Conservation (phyloP, 2,888 invertebrate species). For the Oligia strigilis region DNA sequence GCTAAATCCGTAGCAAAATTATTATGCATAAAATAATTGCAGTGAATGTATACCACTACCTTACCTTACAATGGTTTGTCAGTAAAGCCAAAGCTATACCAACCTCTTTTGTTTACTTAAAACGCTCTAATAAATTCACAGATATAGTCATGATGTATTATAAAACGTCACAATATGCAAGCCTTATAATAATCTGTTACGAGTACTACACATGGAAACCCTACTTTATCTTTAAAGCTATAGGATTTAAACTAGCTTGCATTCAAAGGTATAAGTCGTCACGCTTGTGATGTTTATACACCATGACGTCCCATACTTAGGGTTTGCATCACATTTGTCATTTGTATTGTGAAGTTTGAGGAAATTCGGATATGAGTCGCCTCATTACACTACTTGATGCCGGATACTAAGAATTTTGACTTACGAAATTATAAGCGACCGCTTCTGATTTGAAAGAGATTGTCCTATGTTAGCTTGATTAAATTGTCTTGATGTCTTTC, state of each 20-base stretch:
- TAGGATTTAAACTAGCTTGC: conserved; percentile 35
- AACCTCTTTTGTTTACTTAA: conserved; percentile 24
- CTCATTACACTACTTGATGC: conserved; percentile 59
- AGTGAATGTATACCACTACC: background rate
- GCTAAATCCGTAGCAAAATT: background rate
- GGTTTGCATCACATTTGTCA: conserved; percentile 61
- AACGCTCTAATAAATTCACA: conserved; percentile 44
- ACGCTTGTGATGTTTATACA: conserved; percentile 70
- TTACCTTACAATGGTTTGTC: background rate
- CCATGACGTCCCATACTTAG: conserved; percentile 72
- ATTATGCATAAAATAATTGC: background rate
- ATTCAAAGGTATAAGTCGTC: conserved; percentile 47
- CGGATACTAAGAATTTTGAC: conserved; percentile 31
- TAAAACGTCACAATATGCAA: conserved; percentile 46
- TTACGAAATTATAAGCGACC: conserved; percentile 44
- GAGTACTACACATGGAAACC: background rate
- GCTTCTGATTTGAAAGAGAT: conserved; percentile 9
- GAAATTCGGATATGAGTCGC: conserved; percentile 56
- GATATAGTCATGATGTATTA: conserved; percentile 39
- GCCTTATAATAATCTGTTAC: background rate
- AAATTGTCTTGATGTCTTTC: background rate
- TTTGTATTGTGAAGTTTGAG: conserved; percentile 62
- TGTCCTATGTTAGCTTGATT: background rate
- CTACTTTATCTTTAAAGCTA: background rate
- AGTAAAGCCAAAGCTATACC: background rate